phyloP scores from a whole-genome alignment of 2,888 invertebrate genomes.

The Odontocerum albicorne region DNA sequence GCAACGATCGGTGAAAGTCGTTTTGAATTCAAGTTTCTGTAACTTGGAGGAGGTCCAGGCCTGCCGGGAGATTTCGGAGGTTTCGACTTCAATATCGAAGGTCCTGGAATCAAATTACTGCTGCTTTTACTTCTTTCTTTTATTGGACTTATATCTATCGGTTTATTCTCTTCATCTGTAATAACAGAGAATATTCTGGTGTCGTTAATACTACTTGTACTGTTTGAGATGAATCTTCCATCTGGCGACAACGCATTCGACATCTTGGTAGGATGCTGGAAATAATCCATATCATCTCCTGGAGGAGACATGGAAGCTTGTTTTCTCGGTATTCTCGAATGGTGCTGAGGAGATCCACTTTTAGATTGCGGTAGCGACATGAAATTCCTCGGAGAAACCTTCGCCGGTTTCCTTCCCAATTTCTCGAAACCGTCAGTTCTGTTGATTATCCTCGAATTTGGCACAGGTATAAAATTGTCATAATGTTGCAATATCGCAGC shows the following conservation, averaged over 20 bases:
- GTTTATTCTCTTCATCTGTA: conserved; percentile 46
- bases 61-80: conserved; percentile 55
- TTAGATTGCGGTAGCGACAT: conserved; percentile 55
- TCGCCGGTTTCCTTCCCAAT: conserved; percentile 21
- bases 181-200: conserved; percentile 39
- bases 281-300: conserved; percentile 38
- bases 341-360: conserved; percentile 52
- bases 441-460: conserved; percentile 20
- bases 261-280: conserved; percentile 25
- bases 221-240: conserved; percentile 50
- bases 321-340: conserved; percentile 53
- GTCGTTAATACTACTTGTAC: conserved; percentile 54
- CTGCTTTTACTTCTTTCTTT: conserved; percentile 48
- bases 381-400: conserved; percentile 33
- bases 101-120: conserved; percentile 45
- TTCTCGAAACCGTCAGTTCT: conserved; percentile 15
- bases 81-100: conserved; percentile 50
- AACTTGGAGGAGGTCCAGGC: conserved; percentile 54
- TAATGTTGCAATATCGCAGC: conserved; percentile 47
- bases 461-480: conserved; percentile 42
- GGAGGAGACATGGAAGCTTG: conserved; percentile 53
- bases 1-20: conserved; percentile 56
- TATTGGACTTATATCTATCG: conserved; percentile 12
- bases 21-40: conserved; percentile 51
- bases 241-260: conserved; percentile 26